Percentiles rank a stretch among this genome's conserved stretches.
phyloP scores from a whole-genome alignment of 2,797 vertebrate genomes.

The Eupleurogrammus muticus region DNA sequence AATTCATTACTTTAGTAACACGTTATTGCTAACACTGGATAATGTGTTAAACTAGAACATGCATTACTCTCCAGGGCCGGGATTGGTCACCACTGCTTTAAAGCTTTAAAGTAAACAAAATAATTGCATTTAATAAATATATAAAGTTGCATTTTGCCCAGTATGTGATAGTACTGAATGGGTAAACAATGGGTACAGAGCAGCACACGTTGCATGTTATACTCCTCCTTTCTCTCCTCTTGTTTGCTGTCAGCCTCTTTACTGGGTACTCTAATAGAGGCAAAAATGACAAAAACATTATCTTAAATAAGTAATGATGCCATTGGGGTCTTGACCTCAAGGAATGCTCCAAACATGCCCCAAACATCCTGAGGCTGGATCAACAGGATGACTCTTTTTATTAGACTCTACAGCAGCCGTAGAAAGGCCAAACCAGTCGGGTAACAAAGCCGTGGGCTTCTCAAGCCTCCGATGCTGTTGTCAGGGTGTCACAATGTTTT shows the following conservation, averaged over 20 bases:
- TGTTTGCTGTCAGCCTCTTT: neutral
- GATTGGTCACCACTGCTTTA: too few relatives aligned
- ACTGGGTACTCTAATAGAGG: neutral
- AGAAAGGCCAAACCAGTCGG: neutral
- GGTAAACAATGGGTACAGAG: too few relatives aligned
- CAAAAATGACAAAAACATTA: too few relatives aligned
- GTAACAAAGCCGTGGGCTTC: neutral
- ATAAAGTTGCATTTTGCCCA: too few relatives aligned
- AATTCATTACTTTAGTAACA: too few relatives aligned
- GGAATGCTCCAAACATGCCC: neutral
- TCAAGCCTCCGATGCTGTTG: neutral
- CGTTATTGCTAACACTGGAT: too few relatives aligned
- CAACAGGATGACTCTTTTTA: neutral
- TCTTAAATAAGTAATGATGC: neutral
- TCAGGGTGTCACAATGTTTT: constrained; percentile 7
- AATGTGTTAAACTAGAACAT: too few relatives aligned
- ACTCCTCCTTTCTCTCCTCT: neutral
- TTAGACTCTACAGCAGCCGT: neutral
- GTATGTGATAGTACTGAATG: too few relatives aligned
- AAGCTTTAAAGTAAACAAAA: too few relatives aligned
- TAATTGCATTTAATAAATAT: too few relatives aligned
- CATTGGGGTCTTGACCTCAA: neutral
- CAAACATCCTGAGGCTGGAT: neutral
- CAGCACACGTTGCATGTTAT: neutral
- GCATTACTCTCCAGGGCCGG: too few relatives aligned